Percentiles rank a stretch among this genome's conserved stretches.
Conservation (phyloP, 1,140 invertebrate genomes). For the Mylabris phalerata region DNA sequence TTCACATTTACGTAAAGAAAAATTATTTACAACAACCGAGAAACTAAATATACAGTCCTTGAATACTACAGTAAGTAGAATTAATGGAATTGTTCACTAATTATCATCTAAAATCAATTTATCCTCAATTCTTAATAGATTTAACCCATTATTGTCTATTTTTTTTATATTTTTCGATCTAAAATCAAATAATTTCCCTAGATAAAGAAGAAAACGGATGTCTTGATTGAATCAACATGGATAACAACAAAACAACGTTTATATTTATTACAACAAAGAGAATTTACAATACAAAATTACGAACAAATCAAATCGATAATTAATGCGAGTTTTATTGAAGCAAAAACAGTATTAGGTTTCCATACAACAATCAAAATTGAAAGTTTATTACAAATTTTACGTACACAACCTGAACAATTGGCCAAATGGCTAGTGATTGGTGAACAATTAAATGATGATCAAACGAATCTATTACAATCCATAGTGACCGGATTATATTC, state of each 20-base stretch:
- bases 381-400: slow-evolving; percentile 69
- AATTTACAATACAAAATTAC: slow-evolving; percentile 65
- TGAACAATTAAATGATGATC: slow-evolving; percentile 51
- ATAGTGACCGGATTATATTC: slow-evolving; percentile 79
- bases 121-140: too few species aligned
- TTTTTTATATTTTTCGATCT: too few species aligned
- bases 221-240: slow-evolving; percentile 76
- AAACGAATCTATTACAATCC: slow-evolving; percentile 59
- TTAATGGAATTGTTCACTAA: slow-evolving; percentile 2
- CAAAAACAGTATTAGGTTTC: slow-evolving; percentile 71
- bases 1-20: slow-evolving; percentile 62
- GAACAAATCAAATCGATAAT: slow-evolving; percentile 70
- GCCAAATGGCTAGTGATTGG: slow-evolving; percentile 74
- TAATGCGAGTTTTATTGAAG: slow-evolving; percentile 77
- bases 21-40: slow-evolving; percentile 65
- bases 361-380: slow-evolving; percentile 70
- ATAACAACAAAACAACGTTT: slow-evolving; percentile 81
- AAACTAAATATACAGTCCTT: slow-evolving; percentile 62
- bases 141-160: too few species aligned
- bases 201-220: slow-evolving; percentile 55
- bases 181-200: slow-evolving; percentile 24
- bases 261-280: slow-evolving; percentile 66
- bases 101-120: background rate
- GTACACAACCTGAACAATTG: slow-evolving; percentile 72
- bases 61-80: slow-evolving; percentile 58